Evolutionary conservation across 2,888 invertebrate species (phyloP).

Genomic region (Drosophila monieri): DNA sequence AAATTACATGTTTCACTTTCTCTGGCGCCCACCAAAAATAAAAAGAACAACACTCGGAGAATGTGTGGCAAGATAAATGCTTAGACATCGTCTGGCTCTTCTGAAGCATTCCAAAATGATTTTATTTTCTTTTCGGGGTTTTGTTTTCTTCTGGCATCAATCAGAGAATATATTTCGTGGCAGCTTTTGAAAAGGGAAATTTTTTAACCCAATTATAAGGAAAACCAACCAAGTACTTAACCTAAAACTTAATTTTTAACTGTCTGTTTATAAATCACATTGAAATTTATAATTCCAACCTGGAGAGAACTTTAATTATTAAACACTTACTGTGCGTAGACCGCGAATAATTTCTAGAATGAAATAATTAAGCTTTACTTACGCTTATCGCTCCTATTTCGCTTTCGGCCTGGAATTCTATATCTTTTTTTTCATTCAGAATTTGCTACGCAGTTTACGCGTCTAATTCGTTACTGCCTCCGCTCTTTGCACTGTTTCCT

Average conservation of each 20-base stretch:
- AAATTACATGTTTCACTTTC: constrained; percentile 78
- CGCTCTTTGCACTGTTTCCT: constrained; percentile 18
- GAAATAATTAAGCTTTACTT: constrained; percentile 42
- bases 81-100: constrained; percentile 34
- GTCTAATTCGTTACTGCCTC: constrained; percentile 62
- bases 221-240: not conserved
- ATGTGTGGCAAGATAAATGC: constrained; percentile 42
- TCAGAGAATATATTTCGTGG: not conserved
- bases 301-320: no score
- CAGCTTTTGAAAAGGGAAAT: constrained; percentile 4
- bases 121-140: constrained; percentile 26
- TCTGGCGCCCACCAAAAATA: constrained; percentile 62
- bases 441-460: constrained; percentile 77
- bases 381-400: constrained; percentile 66
- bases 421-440: constrained; percentile 62
- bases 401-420: constrained; percentile 26
- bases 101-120: constrained; percentile 31
- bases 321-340: no score
- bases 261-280: no score
- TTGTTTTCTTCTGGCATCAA: constrained; percentile 23
- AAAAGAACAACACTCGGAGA: constrained; percentile 21
- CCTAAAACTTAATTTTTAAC: no score
- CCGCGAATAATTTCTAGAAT: no score
- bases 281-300: no score
- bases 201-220: constrained; percentile 7